A percentile compares a stretch with the other conserved stretches of the same genome.
Conservation (phyloP, 2,113 vertebrate genomes). For the Scalopus aquaticus region DNA sequence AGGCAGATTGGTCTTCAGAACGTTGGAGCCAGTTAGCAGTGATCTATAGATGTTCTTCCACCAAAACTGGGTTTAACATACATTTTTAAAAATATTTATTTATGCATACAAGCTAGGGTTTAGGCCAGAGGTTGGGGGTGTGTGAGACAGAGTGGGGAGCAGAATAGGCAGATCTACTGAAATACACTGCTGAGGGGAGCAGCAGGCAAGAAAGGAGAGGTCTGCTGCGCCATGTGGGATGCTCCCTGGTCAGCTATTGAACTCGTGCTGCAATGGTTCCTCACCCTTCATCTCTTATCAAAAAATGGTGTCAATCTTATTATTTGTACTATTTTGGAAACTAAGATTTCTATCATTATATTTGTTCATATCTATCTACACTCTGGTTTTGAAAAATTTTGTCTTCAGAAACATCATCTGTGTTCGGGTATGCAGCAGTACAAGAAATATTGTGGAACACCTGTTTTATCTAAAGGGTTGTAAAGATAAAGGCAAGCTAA, state of each 20-base stretch:
- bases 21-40: not conserved
- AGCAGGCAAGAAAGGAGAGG: too few relatives aligned
- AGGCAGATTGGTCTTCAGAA: not conserved
- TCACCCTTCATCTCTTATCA: not conserved
- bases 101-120: too few relatives aligned
- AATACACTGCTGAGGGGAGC: too few relatives aligned
- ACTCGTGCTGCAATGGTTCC: not conserved
- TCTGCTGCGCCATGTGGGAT: too few relatives aligned
- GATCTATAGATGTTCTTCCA: not conserved
- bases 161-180: too few relatives aligned
- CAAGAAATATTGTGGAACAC: not conserved
- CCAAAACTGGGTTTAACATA: not conserved
- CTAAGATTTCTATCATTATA: not conserved
- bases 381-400: not conserved
- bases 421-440: not conserved
- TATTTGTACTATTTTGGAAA: not conserved
- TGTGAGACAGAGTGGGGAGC: too few relatives aligned
- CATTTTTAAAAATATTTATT: too few relatives aligned
- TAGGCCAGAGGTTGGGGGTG: too few relatives aligned
- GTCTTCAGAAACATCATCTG: not conserved
- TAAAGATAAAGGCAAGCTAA: not conserved
- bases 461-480: not conserved
- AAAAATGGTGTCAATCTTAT: not conserved
- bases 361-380: not conserved
- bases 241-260: too few relatives aligned